phyloP scores from a whole-genome alignment of 1,140 invertebrate species.

The Wasmannia auropunctata region DNA sequence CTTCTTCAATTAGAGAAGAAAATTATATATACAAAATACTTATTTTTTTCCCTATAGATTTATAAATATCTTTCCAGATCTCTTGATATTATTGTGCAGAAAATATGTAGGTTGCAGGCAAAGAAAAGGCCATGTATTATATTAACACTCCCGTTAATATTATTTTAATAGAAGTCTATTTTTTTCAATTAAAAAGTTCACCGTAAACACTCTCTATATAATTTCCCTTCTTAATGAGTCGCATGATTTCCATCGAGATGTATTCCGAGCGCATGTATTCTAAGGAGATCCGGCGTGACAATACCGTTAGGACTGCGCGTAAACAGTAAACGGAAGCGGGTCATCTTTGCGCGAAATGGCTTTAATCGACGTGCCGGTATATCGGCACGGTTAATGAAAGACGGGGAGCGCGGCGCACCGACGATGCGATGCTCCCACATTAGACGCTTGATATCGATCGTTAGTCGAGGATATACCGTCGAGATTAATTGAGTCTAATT shows the following conservation, averaged over 20 bases:
- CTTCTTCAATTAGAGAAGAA: not conserved
- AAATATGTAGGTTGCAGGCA: not conserved
- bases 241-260: not conserved
- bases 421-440: constrained; percentile 28
- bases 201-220: not conserved
- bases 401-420: constrained; percentile 7
- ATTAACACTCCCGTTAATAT: not conserved
- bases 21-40: not conserved
- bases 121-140: not conserved
- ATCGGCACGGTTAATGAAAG: constrained; percentile 55
- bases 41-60: not conserved
- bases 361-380: constrained; percentile 59
- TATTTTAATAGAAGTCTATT: not conserved
- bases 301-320: not conserved
- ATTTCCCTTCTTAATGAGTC: not conserved
- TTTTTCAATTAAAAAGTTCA: not conserved
- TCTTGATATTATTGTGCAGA: not conserved
- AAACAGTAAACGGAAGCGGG: constrained; percentile 11
- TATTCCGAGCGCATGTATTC: not conserved
- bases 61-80: not conserved
- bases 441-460: constrained; percentile 68
- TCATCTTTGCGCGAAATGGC: constrained; percentile 38
- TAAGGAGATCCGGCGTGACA: not conserved
- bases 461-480: constrained; percentile 52
- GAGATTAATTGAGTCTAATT: constrained; percentile 81